Evolutionary conservation across 2,888 invertebrate genomes (phyloP).

Genomic region (Apeira syringaria): DNA sequence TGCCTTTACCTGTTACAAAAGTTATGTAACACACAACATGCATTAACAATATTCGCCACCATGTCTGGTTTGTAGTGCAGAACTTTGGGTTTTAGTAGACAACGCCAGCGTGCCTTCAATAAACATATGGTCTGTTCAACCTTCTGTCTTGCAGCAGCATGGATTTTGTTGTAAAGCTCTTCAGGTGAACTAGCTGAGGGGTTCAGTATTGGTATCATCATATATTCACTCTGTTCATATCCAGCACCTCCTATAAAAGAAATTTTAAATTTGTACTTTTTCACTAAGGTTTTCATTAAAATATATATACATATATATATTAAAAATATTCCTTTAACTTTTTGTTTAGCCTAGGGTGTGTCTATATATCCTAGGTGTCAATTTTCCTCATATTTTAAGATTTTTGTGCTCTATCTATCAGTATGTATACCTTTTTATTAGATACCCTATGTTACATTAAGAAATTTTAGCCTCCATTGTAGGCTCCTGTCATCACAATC

Average conservation of each 20-base stretch:
- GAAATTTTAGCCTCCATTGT: too few species aligned
- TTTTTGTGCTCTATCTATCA: too few species aligned
- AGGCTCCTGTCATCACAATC: too few species aligned
- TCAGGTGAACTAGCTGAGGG: conserved; percentile 4
- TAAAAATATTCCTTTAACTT: too few species aligned
- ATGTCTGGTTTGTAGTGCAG: conserved; percentile 9
- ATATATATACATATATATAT: too few species aligned
- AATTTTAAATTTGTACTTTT: neutral
- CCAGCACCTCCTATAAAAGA: conserved; percentile 3
- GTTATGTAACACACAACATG: conserved; percentile 8
- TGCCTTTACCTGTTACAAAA: conserved; percentile 5
- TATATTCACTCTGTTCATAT: conserved; percentile 3
- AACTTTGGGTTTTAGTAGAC: conserved; percentile 3
- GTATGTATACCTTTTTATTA: too few species aligned
- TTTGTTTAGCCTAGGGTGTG: too few species aligned
- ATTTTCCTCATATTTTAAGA: too few species aligned
- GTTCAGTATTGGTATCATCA: conserved; percentile 11
- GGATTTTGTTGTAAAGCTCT: conserved; percentile 9
- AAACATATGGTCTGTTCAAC: conserved; percentile 8
- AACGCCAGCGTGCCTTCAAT: conserved; percentile 9
- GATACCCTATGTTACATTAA: too few species aligned
- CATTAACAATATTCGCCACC: conserved; percentile 4
- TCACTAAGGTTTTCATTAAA: too few species aligned
- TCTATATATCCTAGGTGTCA: too few species aligned
- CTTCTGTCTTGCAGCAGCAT: conserved; percentile 1